phyloP scores from a whole-genome alignment of 2,113 vertebrate species.

The Melanostigma gelatinosum region DNA sequence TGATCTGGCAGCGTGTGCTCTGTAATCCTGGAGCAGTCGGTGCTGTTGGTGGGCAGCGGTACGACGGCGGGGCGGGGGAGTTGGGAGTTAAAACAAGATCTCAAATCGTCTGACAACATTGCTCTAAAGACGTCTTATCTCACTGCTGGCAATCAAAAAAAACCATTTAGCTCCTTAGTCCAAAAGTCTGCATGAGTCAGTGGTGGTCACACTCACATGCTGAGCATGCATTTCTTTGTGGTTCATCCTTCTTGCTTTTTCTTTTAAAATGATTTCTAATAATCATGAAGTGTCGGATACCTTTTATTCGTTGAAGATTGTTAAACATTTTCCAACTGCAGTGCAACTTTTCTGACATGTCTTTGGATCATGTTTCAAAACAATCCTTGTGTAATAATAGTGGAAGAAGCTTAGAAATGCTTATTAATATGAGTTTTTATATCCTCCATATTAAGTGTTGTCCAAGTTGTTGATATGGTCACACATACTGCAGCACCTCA shows the following conservation, averaged over 20 bases:
- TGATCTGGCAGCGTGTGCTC: constrained; percentile 61
- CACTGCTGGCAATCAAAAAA: constrained; percentile 37
- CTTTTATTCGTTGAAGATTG: not conserved
- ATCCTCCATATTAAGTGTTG: not conserved
- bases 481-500: not conserved
- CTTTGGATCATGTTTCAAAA: not conserved
- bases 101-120: constrained; percentile 35
- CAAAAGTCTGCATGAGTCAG: constrained; percentile 33
- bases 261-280: not conserved
- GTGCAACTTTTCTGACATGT: not conserved
- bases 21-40: constrained; percentile 68
- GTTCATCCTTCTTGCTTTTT: not conserved
- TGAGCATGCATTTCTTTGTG: not conserved
- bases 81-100: constrained; percentile 58
- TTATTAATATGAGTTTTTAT: not conserved
- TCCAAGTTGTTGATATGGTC: not conserved
- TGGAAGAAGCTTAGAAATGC: not conserved
- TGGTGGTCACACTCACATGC: not conserved
- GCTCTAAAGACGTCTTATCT: constrained; percentile 52
- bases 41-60: constrained; percentile 49
- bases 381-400: too few species aligned
- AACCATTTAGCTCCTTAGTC: constrained; percentile 45
- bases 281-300: too few species aligned
- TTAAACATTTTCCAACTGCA: not conserved
- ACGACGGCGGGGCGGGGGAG: constrained; percentile 12